Percentiles rank a stretch among this genome's conserved stretches.
Evolutionary conservation across 2,797 vertebrate species (phyloP).

Genomic region (Myripristis murdjan): DNA sequence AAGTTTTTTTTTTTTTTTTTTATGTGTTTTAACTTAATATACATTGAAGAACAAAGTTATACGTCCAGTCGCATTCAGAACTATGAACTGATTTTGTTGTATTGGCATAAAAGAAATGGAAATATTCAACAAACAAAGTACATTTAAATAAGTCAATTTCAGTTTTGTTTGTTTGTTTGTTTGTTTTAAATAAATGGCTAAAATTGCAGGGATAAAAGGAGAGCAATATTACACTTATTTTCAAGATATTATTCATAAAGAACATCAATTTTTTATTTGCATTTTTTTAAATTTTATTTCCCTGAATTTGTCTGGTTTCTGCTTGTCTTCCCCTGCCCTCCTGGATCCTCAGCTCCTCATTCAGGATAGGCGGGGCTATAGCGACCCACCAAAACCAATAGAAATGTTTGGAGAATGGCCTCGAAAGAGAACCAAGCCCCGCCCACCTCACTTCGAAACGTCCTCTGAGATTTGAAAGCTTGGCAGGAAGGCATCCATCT

Average conservation of each 20-base stretch:
- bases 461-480: constrained; percentile 65
- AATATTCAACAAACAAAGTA: neutral
- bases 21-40: neutral
- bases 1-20: no score
- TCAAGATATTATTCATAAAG: neutral
- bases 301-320: constrained; percentile 9
- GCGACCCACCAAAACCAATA: constrained; percentile 63
- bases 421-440: constrained; percentile 58
- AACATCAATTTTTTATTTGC: neutral
- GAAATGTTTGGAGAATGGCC: constrained; percentile 59
- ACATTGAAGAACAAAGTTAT: neutral
- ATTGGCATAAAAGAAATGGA: no score
- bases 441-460: constrained; percentile 66
- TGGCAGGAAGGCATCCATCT: constrained; percentile 64
- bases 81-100: no score
- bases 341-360: constrained; percentile 31
- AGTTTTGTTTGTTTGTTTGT: fast-evolving
- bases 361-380: constrained; percentile 30
- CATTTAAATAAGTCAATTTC: no score
- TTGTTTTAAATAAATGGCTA: neutral
- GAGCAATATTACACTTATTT: no score
- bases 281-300: constrained; percentile 15
- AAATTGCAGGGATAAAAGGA: neutral
- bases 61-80: neutral
- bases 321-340: neutral